Base-by-base conservation (phyloP, 2,113 vertebrate species). In the Pica pica region DNA sequence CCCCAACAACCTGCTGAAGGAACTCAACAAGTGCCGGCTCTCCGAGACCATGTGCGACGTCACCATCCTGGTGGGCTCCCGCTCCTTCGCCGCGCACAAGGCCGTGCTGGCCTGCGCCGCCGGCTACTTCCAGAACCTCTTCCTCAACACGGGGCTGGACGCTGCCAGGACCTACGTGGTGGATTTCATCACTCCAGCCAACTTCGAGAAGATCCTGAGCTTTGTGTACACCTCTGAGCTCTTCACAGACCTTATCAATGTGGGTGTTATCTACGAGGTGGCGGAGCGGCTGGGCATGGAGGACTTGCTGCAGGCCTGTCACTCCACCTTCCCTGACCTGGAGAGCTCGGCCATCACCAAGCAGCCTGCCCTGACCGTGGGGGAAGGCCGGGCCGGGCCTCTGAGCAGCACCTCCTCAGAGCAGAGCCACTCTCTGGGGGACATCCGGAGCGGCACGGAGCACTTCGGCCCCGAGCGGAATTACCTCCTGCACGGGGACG, bases 161-260 rank as follows among this genome's bases (percentile, higher is more conserved):
- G 88, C 98, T 0, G 83, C 98, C 10, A 93, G 98, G 61, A 98
- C 98, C 78, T 98, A 99, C 24, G 98, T 99, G 15, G 97, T 99
- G 96, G 99, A 99, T 93, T 99, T 99, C 75, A 98, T 99, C 83
- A 99, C 99, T 0, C 98, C 99, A 0, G 97, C 98, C 93, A 99
- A 99, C 98, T 99, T 99, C 0, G 99, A 99, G 97, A 99, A 99
- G 97, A 98, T 99, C 92, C 97, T 99, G 93, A 99, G 98, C 65
- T 99, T 99, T 6, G 98, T 99, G 35, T 99, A 99, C 95, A 99
- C 99, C 0, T 99, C 99, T 0, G 99, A 99, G 97, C 98, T 99
- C 73, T 97, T 99, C 97, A 99, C 99, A 0, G 99, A 99, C 88
- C 98, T 99, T 16, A 99, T 99, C 53, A 99, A 99, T 0, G 99